Evolutionary conservation across 1,140 invertebrate species (phyloP).

Genomic region (Neodiprion virginianus): DNA sequence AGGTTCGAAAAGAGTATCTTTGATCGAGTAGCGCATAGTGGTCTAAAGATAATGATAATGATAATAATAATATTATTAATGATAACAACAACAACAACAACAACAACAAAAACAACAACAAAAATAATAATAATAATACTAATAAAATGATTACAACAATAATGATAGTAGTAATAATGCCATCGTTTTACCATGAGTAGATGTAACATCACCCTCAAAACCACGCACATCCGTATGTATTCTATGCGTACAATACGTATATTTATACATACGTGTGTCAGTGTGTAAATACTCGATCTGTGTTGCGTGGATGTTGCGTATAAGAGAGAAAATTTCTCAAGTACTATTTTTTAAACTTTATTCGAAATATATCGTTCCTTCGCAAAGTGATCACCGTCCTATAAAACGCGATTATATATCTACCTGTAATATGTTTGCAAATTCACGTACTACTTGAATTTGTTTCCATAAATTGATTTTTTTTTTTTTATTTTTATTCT

Average conservation of each 20-base stretch:
- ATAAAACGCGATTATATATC: not conserved
- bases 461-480: not conserved
- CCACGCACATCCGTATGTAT: too few species aligned
- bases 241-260: too few species aligned
- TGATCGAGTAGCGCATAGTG: not conserved
- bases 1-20: not conserved
- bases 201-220: too few species aligned
- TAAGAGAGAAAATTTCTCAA: not conserved
- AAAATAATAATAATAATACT: too few species aligned
- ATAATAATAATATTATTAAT: not conserved
- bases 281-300: not conserved
- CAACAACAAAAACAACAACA: too few species aligned
- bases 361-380: not conserved
- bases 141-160: too few species aligned
- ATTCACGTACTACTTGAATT: too few species aligned
- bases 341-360: not conserved
- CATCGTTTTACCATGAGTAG: too few species aligned
- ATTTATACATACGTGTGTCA: too few species aligned
- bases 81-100: not conserved
- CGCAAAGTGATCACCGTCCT: constrained; percentile 1
- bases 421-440: too few species aligned
- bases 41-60: not conserved
- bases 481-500: not conserved
- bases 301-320: constrained; percentile 2
- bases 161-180: too few species aligned